Evolutionary conservation across 1,140 invertebrate species (phyloP).

Genomic region (Caenorhabditis elegans): WBcel235 BX284603.4:8797001-8797500

Average conservation of each 20-base stretch:
- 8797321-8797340: background rate
- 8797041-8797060: no score
- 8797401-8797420: background rate
- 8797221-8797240: background rate
- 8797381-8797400: background rate
- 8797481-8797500: background rate
- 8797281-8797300: background rate
- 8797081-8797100: no score
- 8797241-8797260: background rate
- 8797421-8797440: no score
- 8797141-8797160: no score
- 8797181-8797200: no score
- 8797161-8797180: no score
- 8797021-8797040: no score
- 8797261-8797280: background rate
- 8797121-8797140: no score
- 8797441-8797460: background rate
- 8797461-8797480: background rate
- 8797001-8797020: no score
- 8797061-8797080: no score
- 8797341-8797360: conserved; percentile 21
- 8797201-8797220: no score
- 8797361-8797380: background rate
- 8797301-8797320: background rate
- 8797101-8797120: no score